Conservation (phyloP, 2,797 vertebrate genomes). For the Xenentodon cancila region DNA sequence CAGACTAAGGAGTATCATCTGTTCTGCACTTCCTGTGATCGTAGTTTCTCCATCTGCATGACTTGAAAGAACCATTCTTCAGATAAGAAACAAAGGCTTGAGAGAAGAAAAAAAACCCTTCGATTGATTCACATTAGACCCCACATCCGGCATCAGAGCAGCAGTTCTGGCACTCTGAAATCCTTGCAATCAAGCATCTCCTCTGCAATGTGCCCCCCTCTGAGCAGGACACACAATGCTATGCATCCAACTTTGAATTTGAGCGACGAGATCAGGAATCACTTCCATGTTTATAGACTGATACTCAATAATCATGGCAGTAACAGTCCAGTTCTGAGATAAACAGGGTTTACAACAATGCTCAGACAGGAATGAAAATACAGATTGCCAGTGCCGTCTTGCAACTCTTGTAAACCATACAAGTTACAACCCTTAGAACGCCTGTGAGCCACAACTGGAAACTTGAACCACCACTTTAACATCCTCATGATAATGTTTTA, state of each 20-base stretch:
- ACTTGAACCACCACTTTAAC: no score
- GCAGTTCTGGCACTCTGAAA: conserved; percentile 52
- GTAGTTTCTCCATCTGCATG: conserved; percentile 60
- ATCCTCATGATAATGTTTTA: background rate
- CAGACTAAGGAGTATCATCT: conserved; percentile 61
- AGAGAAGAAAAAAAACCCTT: conserved; percentile 52
- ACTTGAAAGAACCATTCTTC: conserved; percentile 62
- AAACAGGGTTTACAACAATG: no score
- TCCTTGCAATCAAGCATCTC: conserved; percentile 70
- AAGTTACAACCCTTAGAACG: no score
- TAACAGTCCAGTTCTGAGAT: no score
- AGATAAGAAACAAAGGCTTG: conserved; percentile 68
- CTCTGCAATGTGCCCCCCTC: conserved; percentile 55
- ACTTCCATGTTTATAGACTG: conserved; percentile 47
- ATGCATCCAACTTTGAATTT: conserved; percentile 18
- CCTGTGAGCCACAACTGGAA: no score
- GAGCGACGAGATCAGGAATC: conserved; percentile 40
- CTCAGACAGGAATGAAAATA: no score
- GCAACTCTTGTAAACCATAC: no score
- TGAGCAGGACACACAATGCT: conserved; percentile 28
- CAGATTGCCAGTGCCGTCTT: no score
- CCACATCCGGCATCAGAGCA: conserved; percentile 47
- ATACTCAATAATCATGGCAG: no score
- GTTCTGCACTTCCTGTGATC: conserved; percentile 64
- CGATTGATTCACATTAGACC: conserved; percentile 57